These are phyloP conservation scores for Phrynocephalus vlangalii DNA, from an alignment of 2,797 vertebrate species.

Conservation along the genomic window DNA sequence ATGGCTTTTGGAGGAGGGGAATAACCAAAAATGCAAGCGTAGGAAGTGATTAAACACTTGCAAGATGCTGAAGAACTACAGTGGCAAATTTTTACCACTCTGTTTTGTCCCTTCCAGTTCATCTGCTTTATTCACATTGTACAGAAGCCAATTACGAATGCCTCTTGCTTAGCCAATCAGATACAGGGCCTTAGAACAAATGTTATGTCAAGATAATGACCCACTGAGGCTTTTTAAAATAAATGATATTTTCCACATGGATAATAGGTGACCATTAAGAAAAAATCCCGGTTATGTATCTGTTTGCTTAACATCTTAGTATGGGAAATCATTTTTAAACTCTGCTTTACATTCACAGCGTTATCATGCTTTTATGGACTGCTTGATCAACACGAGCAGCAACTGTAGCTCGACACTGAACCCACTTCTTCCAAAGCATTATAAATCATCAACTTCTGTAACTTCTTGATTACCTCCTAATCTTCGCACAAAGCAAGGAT, in stretches of 20 bases:
- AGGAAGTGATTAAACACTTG: no score
- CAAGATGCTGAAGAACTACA: no score
- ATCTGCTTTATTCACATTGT: no score
- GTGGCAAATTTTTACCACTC: no score
- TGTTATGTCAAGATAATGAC: conserved; percentile 17
- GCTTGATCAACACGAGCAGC: conserved; percentile 53
- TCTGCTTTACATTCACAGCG: conserved; percentile 60
- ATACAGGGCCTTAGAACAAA: neutral
- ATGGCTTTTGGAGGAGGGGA: neutral
- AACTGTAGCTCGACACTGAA: conserved; percentile 57
- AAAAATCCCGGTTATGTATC: conserved; percentile 51
- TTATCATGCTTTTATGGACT: conserved; percentile 64
- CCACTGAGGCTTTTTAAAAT: neutral
- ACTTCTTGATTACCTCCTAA: conserved; percentile 68
- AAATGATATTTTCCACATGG: neutral
- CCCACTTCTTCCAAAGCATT: conserved; percentile 60
- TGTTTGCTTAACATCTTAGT: conserved; percentile 53
- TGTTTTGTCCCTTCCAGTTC: no score
- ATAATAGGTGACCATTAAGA: conserved; percentile 40
- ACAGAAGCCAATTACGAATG: neutral
- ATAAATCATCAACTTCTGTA: conserved; percentile 68
- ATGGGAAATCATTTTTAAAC: conserved; percentile 64
- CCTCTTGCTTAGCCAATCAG: neutral
- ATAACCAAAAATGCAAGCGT: no score
- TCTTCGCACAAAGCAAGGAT: conserved; percentile 62